Evolutionary conservation across 2,888 invertebrate species (phyloP), one percentile per base, ranked within the genome.

Genomic region (Caenorhabditis uteleia): DNA sequence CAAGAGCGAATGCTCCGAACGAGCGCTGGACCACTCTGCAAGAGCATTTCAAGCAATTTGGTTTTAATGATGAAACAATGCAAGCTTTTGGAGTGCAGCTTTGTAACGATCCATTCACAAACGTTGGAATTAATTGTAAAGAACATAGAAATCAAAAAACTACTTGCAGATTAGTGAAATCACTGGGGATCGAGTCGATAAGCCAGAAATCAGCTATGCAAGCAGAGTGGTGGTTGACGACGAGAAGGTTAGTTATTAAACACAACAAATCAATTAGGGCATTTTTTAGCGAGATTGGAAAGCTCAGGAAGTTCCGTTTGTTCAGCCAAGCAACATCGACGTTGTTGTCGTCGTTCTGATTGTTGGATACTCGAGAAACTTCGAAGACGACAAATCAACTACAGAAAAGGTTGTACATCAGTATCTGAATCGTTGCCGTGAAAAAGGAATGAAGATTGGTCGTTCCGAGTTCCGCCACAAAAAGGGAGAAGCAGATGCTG

Each of bases 101-200:
- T 10, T 66, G 66, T 34, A 66, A 66, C n/a, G 57, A 66, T 26
- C 66, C 66, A 20, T 55, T 60, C 33, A 16, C 43, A 29, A 56
- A 60, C 27, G 31, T 66, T 10, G 21, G 21, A 27, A 5, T 46
- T 29, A 4, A n/a, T n/a, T n/a, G n/a, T n/a, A n/a, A n/a, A n/a
- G n/a, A n/a, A n/a, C n/a, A 33, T 21, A 18, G 3, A 10, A 33
- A 44, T 26, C 20, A 27, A 16, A 7, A 10, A 8, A 29, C 10
- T 27, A 14, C 10, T 46, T 46, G 7, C 21, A 46, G 46, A 20
- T 10, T 25, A 59, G 59, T 25, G 55, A 58, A 27, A 51, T 59
- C 14, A 40, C 48, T 6, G 59, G 55, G 14, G 65, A 58, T 26
- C 36, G 65, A 38, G 55, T 65, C 7, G 38, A 38, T 2, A 49